Base-by-base conservation (phyloP, 2,113 vertebrate genomes). In the Patagioenas fasciata region DNA sequence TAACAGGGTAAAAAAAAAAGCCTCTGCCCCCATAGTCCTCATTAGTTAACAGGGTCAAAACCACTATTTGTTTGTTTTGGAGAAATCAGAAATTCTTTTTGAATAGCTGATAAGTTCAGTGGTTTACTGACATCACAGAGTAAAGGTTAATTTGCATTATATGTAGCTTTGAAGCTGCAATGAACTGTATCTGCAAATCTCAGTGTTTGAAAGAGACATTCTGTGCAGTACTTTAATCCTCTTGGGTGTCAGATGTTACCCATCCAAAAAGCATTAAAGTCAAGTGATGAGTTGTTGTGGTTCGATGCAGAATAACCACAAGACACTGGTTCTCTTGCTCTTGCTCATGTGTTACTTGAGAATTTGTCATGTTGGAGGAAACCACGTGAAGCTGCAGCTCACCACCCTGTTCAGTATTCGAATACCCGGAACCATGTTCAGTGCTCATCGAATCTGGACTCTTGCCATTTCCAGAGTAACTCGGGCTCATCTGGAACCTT, bases 221-320 rank as follows among this genome's bases (percentile, higher is more conserved):
- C 21, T 31, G 2, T 70, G 3, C 21, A 89, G 83, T 86, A 81
- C 91, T 75, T 94, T 69, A 88, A 84, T 32, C 85, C 82, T 88
- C 69, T 50, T 94, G 80, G 34, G 31, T 70, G 85, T 87, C 74
- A 77, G 85, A 57, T 80, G 2, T 44, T 96, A 91, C 70, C 48
- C 74, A 83, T 89, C 91, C 91, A 70, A 93, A 80, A 91, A 77
- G 58, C 61, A 34, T 29, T 70, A 60, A 62, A 94, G 82, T 79
- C 70, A 89, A 95, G 54, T 71, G 73, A 79, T 36, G 48, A 65
- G 38, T 36, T 82, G 19, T 56, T 75, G 23, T 57, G 19, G 13
- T 48, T 60, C 77, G 58, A 0, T 69, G 48, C 64, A 80, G 90
- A 86, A 96, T 20, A 73, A 80, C 36, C 32, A 38, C 0, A 5